Conservation (phyloP, 2,888 invertebrate species). For the Megalurothrips usitatus region DNA sequence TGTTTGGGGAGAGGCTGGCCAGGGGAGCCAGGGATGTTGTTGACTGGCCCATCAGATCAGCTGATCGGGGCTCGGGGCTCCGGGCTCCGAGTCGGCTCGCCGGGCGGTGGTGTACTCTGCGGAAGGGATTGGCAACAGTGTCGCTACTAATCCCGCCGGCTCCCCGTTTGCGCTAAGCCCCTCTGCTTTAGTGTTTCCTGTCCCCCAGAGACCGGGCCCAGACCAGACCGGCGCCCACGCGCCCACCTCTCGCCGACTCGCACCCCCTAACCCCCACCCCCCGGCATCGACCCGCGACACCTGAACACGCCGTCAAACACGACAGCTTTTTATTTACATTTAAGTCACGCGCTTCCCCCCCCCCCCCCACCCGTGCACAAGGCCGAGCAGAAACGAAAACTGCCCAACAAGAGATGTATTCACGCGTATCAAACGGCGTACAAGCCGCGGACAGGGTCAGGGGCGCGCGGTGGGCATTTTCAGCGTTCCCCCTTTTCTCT, state of each 20-base stretch:
- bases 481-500: no score
- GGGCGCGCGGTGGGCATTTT: no score
- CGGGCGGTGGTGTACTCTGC: neutral
- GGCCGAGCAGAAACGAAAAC: no score
- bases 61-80: neutral
- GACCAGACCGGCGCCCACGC: neutral
- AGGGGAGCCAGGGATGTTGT: no score
- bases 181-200: conserved; percentile 19
- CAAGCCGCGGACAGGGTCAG: no score
- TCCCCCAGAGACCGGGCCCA: neutral
- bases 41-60: neutral
- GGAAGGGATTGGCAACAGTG: conserved; percentile 9
- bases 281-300: neutral
- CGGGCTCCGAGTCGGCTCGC: no score
- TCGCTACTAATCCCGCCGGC: conserved; percentile 15
- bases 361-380: neutral
- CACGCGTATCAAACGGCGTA: no score
- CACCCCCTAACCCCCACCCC: neutral
- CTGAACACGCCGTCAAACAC: neutral
- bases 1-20: no score
- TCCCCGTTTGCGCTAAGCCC: conserved; percentile 21
- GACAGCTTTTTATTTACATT: neutral
- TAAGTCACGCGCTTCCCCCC: no score
- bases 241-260: neutral
- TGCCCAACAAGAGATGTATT: no score